Evolutionary conservation across 2,797 vertebrate species (phyloP), one percentile per base, ranked within the genome.

Genomic region (Phaenicophaeus curvirostris): DNA sequence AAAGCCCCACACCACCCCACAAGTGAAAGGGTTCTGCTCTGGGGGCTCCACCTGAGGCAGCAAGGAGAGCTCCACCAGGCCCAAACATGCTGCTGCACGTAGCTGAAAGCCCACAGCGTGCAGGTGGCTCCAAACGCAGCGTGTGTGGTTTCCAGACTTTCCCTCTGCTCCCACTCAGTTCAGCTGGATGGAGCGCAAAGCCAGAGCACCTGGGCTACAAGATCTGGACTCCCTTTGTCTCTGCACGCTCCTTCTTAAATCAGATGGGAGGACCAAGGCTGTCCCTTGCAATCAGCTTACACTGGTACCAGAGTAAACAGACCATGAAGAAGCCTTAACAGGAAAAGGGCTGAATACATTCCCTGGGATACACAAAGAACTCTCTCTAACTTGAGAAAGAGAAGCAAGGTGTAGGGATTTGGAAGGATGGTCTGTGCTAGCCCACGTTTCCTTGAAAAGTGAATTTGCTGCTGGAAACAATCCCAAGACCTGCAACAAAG

Each of bases 401-500:
- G 31, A 69, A 57, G 17, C 18, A 42, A 41, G 35, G 13, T 76
- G 16, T 7, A 66, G 21, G 19, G 39, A 44, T 25, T 77, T 87
- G 42, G 24, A 15, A 69, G 33, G 15, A 62, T n/a, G 39, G 11
- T 53, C 23, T 62, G 5, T n/a, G 24, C 51, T 6, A 82, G n/a
- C 4, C 39, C 5, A 11, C 39, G 9, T 42, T 55, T 50, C 23
- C 8, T 31, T 63, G 21, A 68, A 23, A 80, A 55, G 30, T 21
- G 25, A 24, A 21, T 57, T 42, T 25, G 18, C 13, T 17, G 33
- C 24, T 61, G 20, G 28, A 30, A 57, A 25, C 20, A 27, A 61
- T 9, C 16, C 42, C 14, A 41, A 44, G 19, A n/a, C 19, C 31
- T 1, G 0, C 31, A 54, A 3, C 5, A 59, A 11, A 1, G 4